phyloP scores from a whole-genome alignment of 2,888 invertebrate species.

The Lamellibrachia satsuma region DNA sequence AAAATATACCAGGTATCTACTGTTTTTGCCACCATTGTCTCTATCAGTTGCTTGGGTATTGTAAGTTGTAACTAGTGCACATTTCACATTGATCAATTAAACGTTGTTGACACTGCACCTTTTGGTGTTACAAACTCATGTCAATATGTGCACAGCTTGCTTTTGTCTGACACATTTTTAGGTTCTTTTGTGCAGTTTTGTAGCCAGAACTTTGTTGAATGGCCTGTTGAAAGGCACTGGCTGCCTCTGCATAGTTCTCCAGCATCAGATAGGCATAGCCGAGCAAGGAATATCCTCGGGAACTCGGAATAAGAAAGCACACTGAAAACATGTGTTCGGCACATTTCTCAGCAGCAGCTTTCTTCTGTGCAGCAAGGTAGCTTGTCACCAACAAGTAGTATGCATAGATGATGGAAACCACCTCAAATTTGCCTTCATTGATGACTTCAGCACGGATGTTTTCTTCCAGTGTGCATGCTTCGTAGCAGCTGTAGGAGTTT shows the following conservation, averaged over 20 bases:
- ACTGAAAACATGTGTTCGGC: background rate
- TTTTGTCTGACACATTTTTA: background rate
- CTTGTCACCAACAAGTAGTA: background rate
- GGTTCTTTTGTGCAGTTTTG: background rate
- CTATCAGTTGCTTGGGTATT: background rate
- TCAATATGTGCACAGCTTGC: background rate
- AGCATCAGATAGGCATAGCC: slow-evolving; percentile 6
- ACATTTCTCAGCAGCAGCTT: background rate
- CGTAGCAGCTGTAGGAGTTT: background rate
- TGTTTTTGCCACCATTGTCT: background rate
- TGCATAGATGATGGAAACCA: background rate
- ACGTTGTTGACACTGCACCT: background rate
- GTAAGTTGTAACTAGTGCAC: background rate
- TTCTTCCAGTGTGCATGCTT: background rate
- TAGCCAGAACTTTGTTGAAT: background rate
- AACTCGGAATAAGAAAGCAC: background rate
- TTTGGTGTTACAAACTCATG: background rate
- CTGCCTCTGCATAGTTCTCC: background rate
- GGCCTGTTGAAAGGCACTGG: background rate
- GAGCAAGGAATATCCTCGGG: background rate
- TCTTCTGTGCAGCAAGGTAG: background rate
- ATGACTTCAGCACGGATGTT: background rate
- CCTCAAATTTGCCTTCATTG: background rate
- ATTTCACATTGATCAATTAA: background rate
- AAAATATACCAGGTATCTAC: background rate